Evolutionary conservation across 1,140 invertebrate genomes (phyloP), one percentile per base, ranked within the genome.

Genomic region (Achatina immaculata): DNA sequence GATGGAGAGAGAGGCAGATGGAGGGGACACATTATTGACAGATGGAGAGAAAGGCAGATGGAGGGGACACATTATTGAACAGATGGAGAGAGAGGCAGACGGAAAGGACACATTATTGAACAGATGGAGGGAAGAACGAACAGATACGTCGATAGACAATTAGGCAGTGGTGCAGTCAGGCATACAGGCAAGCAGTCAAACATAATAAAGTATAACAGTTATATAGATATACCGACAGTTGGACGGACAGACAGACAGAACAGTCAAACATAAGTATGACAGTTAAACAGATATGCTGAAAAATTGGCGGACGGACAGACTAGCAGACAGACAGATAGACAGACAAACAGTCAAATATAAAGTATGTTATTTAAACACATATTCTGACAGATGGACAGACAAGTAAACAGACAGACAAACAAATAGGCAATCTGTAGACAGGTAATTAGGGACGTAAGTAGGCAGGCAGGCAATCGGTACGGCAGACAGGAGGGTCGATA

Each of bases 391-490:
- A 48, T 19, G 19, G 45, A 48, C 45, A 48, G 45, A 66, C 62
- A 66, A 11, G 11, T 24, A 66, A 11, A 66, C 62, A 66, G n/a
- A 66, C 62, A 66, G 62, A 66, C n/a, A 66, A 24, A 31, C n/a
- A 66, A 24, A 66, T n/a, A 66, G 62, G n/a, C 11, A 66, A n/a
- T n/a, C n/a, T n/a, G n/a, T n/a, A n/a, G 45, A 48, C 45, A 48
- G 45, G 19, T 19, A 48, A 19, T 11, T 19, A 48, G 45, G n/a
- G 7, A 66, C 9, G 11, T 24, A 66, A 11, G n/a, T 24, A 66
- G n/a, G n/a, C 62, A 66, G 62, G n/a, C n/a, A 66, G 62, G 11
- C n/a, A 66, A 24, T 11, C 11, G n/a, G 62, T 11, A 14, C 7
- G 62, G n/a, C 11, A 66, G 62, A 66, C 11, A 66, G 62, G n/a